Base-by-base conservation (phyloP, 2,888 invertebrate genomes). In the Sinhomidia bicolor region DNA sequence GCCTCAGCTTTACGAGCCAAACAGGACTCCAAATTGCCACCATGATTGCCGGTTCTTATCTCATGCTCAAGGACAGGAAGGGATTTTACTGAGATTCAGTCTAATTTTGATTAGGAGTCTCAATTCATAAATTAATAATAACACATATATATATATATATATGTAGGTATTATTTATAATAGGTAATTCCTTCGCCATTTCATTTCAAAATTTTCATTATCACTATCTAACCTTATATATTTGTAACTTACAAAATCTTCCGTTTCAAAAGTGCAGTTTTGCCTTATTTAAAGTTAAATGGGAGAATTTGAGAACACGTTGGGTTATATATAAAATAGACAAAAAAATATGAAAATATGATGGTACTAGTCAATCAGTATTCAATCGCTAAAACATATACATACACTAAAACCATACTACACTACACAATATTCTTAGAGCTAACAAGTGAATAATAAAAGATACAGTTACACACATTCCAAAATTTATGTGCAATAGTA, bases 11-110 rank as follows among this genome's bases (percentile, higher is more conserved):
- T 7, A 44, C 76, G 29, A 88, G 88, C 41, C 88, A 88, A 17
- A 88, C 88, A 32, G 71, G 65, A 26, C 84, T 84, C 76, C 84
- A 84, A 44, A 54, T 88, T 20, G 79, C 79, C 47, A 88, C 88
- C 17, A 88, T 88, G 88, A 88, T 88, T 74, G 79, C 80, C 57
- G 88, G 88, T 54, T 88, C 88, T 65, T 88, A 84, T 65, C 88
- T 88, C 60, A 78, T 88, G 88, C 88, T 88, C 88, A 88, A 84
- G 60, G 84, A 84, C 44, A 84, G 68, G 47, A 78, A 88, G 83
- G 57, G 83, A 79, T 88, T 88, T 29, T 88, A 88, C 84, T 88
- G 88, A 88, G 88, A 88, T 88, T 84, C n/a, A 51, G 2, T 76
- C 76, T 51, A 76, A 26, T 47, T 51, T 76, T 29, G 54, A 54